Evolutionary conservation across 1,140 invertebrate genomes (phyloP).

Genomic region (Amyelois transitella): DNA sequence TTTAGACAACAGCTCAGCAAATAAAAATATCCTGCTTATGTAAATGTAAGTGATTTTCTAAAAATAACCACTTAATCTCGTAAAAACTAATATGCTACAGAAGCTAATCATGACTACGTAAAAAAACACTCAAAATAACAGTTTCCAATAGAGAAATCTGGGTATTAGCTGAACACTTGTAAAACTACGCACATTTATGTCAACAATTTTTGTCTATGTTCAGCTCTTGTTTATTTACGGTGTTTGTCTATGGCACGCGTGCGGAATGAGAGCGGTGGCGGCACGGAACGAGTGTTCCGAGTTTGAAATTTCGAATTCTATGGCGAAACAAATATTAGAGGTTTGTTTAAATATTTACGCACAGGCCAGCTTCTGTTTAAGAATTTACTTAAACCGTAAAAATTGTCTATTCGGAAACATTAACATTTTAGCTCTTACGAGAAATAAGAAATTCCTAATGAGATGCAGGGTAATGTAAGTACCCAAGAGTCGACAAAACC

Average conservation of each 20-base stretch:
- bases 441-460: neutral
- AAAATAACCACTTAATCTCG: neutral
- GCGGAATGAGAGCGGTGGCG: constrained; percentile 4
- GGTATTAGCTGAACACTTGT: constrained; percentile 4
- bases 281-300: constrained; percentile 5
- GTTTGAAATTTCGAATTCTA: constrained; percentile 9
- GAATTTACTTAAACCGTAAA: neutral
- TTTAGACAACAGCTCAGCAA: too few species aligned
- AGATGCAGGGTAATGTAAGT: too few species aligned
- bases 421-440: neutral
- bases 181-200: constrained; percentile 1
- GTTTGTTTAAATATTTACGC: neutral
- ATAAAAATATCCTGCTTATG: neutral
- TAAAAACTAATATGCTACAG: neutral
- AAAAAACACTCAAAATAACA: constrained; percentile 3
- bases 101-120: neutral
- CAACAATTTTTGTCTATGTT: constrained; percentile 1
- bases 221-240: neutral
- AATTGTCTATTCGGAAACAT: too few species aligned
- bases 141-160: constrained; percentile 1
- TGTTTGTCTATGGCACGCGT: constrained; percentile 11
- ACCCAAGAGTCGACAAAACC: too few species aligned
- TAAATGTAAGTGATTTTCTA: neutral
- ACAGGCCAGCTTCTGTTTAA: constrained; percentile 1
- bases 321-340: constrained; percentile 5